These are phyloP conservation scores for Drosophila rufa DNA, from an alignment of 1,140 invertebrate species.

Conservation along the genomic window DNA sequence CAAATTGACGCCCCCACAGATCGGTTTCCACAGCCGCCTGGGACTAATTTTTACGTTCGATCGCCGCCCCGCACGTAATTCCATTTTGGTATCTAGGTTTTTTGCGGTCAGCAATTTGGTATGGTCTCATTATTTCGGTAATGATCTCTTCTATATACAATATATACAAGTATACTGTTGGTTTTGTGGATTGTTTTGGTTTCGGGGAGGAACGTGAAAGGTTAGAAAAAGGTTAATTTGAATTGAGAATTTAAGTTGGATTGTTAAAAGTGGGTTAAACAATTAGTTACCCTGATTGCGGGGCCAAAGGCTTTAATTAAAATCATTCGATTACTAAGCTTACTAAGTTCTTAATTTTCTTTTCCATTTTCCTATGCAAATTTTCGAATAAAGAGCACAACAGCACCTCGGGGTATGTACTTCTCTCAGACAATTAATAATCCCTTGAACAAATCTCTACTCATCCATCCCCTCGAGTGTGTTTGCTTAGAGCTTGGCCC, in stretches of 20 bases:
- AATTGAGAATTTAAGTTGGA: conserved; percentile 12
- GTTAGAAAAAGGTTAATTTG: conserved; percentile 22
- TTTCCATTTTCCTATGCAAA: neutral
- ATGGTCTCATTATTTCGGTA: conserved; percentile 68
- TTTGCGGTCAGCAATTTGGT: conserved; percentile 65
- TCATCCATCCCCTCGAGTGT: conserved; percentile 13
- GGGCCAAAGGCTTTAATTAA: neutral
- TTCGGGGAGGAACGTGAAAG: conserved; percentile 12
- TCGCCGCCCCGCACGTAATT: conserved; percentile 42
- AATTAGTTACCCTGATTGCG: neutral
- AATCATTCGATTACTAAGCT: neutral
- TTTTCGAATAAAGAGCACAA: neutral
- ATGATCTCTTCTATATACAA: conserved; percentile 61
- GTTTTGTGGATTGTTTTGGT: conserved; percentile 21
- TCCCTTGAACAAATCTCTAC: conserved; percentile 7
- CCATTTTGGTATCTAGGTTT: conserved; percentile 45
- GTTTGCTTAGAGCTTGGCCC: conserved; percentile 16
- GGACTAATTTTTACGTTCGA: conserved; percentile 23
- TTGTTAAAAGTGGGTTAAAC: conserved; percentile 14
- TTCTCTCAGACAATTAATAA: conserved; percentile 12
- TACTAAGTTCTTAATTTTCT: neutral
- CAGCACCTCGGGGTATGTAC: neutral
- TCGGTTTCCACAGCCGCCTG: conserved; percentile 16
- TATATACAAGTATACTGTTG: conserved; percentile 22
- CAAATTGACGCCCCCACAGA: conserved; percentile 52